Base-by-base conservation (phyloP, 64 coral and sea anemone species). In the Porites lutea region DNA sequence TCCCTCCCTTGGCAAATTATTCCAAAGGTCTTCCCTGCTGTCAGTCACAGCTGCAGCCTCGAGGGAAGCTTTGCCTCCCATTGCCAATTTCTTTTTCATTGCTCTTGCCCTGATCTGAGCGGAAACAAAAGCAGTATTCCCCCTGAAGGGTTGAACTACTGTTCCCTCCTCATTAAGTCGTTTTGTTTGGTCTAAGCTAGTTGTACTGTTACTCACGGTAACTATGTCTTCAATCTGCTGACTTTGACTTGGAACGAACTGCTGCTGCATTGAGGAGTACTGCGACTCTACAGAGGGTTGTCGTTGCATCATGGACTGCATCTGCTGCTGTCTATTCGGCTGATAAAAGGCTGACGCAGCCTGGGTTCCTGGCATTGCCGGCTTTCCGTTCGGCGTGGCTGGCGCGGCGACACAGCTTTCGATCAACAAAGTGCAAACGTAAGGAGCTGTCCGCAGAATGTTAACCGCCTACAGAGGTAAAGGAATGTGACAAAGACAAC, bases 321-420 rank as follows among this genome's bases (percentile, higher is more conserved):
- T 84, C 48, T 68, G 91, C 59, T 87, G 91, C 13, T 75, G 75
- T 72, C 91, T 87, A 58, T 93, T 87, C 0, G 91, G 91, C 23
- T 87, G 91, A 59, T 93, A 85, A 48, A 93, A 93, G 71, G 91
- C 91, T 70, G 91, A 87, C 52, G 91, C 75, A 13, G 91, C 87
- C 58, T 87, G 75, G 63, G 83, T 69, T 20, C 91, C 91, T 87
- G 91, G 91, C 60, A 93, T 75, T 46, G 74, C 91, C 54, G 91
- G 91, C 75, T 93, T 93, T 0, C 91, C 91, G 27, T 93, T 93
- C 18, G 91, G 91, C 8, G 91, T 93, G 4, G 91, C 91, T 5
- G 91, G 91, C 22, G 91, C 62, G 3, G 91, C 91, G 18, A 93
- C 82, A 60, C 91, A 93, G 91, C 91, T 93, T 45, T 93, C 91